Evolutionary conservation across 2,113 vertebrate genomes (phyloP).

Genomic region (Tringa solitaria): DNA sequence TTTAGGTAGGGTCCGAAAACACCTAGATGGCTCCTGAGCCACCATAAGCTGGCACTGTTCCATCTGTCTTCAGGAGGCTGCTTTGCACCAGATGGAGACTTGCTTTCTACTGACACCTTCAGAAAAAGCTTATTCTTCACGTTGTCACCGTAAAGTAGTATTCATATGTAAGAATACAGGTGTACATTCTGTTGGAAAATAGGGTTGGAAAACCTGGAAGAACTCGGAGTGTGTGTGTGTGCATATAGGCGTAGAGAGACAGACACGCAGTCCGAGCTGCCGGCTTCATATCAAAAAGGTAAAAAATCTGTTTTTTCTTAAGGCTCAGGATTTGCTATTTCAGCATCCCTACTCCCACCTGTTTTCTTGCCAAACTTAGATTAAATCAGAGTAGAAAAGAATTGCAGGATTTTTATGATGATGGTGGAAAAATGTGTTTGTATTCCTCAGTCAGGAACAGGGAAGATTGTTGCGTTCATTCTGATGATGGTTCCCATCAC

Average conservation of each 20-base stretch:
- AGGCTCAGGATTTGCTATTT: background rate
- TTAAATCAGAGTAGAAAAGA: background rate
- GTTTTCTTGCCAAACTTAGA: background rate
- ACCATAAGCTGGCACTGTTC: background rate
- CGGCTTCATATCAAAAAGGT: background rate
- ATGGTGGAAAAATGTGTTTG: background rate
- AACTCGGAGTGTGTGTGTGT: fast-evolving
- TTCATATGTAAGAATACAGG: fast-evolving
- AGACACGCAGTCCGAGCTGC: background rate
- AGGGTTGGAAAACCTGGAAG: background rate
- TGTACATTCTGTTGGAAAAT: background rate
- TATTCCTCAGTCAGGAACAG: background rate
- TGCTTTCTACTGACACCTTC: background rate
- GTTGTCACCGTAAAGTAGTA: background rate
- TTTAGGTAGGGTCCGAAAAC: background rate
- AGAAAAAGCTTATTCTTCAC: background rate
- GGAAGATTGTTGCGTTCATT: background rate
- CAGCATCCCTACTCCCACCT: background rate
- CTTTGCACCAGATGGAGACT: background rate
- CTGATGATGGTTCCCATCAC: background rate
- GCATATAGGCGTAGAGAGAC: fast-evolving
- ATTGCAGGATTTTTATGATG: background rate
- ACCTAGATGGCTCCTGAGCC: background rate
- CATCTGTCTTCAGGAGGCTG: background rate
- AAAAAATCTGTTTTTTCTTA: background rate